Percentiles rank a stretch among this genome's conserved stretches.
Conservation (phyloP, 2,113 vertebrate genomes). For the Gavia stellata region DNA sequence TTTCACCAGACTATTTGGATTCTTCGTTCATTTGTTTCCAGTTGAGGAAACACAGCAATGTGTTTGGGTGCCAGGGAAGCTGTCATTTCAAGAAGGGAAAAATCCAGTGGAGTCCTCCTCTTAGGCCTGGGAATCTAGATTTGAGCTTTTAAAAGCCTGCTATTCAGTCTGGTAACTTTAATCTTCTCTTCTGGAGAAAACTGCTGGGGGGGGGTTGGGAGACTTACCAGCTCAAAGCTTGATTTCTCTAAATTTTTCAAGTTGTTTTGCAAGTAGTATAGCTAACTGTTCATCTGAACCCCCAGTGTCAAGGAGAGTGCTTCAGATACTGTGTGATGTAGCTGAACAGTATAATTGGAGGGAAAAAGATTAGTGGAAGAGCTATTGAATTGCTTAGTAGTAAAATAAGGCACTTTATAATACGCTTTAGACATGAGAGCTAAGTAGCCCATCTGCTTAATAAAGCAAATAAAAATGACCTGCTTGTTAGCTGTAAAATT, state of each 20-base stretch:
- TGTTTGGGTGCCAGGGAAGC: conserved; percentile 8
- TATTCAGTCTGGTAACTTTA: neutral
- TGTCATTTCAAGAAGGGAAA: neutral
- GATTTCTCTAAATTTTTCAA: neutral
- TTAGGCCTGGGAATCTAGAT: neutral
- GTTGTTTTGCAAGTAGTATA: neutral
- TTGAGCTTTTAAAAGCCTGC: neutral
- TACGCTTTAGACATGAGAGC: neutral
- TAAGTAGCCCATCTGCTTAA: neutral
- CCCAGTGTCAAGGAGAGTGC: rapidly evolving
- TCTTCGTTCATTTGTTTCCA: conserved; percentile 36
- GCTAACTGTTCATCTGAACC: neutral
- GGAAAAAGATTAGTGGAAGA: neutral
- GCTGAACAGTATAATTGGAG: neutral
- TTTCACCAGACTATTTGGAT: conserved; percentile 19
- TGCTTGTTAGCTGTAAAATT: neutral
- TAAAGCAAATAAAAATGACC: neutral
- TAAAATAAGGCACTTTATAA: neutral
- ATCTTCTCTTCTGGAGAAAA: neutral
- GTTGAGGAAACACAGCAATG: conserved; percentile 16
- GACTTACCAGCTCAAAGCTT: neutral
- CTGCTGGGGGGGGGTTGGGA: neutral
- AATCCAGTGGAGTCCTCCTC: neutral
- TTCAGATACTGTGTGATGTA: neutral
- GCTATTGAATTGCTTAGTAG: neutral